These are phyloP conservation scores for Maccullochella peelii DNA, from an alignment of 2,113 vertebrate species.

Conservation along the genomic window DNA sequence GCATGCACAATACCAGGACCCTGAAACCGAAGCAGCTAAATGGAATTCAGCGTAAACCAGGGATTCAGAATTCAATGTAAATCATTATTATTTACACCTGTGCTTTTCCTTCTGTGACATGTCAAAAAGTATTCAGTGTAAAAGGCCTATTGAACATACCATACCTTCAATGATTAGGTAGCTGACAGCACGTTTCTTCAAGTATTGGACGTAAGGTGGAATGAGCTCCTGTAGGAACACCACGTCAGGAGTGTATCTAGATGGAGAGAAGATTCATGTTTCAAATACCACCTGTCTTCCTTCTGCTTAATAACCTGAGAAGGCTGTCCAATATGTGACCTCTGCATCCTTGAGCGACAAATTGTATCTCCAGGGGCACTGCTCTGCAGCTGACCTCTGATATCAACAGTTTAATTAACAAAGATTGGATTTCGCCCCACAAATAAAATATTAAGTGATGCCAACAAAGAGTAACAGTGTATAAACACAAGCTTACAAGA, in stretches of 20 bases:
- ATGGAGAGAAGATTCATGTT: constrained; percentile 44
- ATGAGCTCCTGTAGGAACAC: constrained; percentile 96
- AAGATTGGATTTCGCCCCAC: neutral
- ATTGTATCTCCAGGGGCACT: neutral
- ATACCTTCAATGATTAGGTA: constrained; percentile 91
- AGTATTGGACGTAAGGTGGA: constrained; percentile 84
- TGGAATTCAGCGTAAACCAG: too few relatives aligned
- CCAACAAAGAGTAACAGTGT: neutral
- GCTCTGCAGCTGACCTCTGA: neutral
- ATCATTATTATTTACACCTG: neutral
- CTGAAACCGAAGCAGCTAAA: neutral
- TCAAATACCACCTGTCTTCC: neutral
- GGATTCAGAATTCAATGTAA: too few relatives aligned
- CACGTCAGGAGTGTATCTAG: constrained; percentile 93
- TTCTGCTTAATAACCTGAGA: neutral
- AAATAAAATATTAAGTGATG: neutral
- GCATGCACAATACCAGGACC: neutral
- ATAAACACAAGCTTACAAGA: constrained; percentile 85
- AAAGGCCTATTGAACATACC: neutral
- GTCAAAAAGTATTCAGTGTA: neutral
- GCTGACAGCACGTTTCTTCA: constrained; percentile 89
- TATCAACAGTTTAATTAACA: neutral
- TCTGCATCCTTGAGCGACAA: neutral
- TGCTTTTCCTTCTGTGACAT: neutral
- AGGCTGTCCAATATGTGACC: neutral